phyloP scores from a whole-genome alignment of 2,797 vertebrate species.

The Nyctalus aviator region DNA sequence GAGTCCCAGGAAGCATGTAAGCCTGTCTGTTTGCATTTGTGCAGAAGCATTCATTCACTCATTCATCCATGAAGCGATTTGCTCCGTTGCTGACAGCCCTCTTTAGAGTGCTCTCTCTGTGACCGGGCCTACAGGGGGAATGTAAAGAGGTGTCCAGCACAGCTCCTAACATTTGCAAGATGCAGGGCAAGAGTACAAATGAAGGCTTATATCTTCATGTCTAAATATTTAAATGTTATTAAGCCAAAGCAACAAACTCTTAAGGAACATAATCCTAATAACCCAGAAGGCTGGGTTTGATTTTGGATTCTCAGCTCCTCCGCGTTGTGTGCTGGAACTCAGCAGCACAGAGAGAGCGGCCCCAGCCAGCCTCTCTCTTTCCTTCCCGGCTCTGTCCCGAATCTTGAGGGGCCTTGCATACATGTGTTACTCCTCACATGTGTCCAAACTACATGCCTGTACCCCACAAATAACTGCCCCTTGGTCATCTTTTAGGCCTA shows the following conservation, averaged over 20 bases:
- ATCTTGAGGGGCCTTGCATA: not conserved
- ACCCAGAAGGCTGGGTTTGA: not conserved
- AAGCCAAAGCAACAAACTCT: not conserved
- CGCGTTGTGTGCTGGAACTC: not conserved
- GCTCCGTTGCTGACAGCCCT: not conserved
- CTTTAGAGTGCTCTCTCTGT: not conserved
- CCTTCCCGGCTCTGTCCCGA: not conserved
- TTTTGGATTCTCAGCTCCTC: not conserved
- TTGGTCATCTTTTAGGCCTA: not conserved
- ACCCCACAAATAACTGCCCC: not conserved
- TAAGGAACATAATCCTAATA: not conserved
- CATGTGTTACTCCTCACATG: not conserved
- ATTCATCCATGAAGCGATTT: not conserved
- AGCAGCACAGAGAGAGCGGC: not conserved
- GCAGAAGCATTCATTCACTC: slow-evolving; percentile 16
- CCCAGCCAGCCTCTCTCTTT: not conserved
- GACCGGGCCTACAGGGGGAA: not conserved
- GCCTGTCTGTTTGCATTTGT: not conserved
- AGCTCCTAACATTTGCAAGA: not conserved
- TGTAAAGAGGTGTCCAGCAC: not conserved
- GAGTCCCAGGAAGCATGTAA: not conserved
- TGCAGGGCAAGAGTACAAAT: not conserved
- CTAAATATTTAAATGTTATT: slow-evolving; percentile 22
- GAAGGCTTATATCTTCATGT: not conserved
- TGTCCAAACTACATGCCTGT: not conserved